Percentiles rank a stretch among this genome's conserved stretches.
Conservation (phyloP, 2,888 invertebrate genomes). For the Apotomis betuletana region DNA sequence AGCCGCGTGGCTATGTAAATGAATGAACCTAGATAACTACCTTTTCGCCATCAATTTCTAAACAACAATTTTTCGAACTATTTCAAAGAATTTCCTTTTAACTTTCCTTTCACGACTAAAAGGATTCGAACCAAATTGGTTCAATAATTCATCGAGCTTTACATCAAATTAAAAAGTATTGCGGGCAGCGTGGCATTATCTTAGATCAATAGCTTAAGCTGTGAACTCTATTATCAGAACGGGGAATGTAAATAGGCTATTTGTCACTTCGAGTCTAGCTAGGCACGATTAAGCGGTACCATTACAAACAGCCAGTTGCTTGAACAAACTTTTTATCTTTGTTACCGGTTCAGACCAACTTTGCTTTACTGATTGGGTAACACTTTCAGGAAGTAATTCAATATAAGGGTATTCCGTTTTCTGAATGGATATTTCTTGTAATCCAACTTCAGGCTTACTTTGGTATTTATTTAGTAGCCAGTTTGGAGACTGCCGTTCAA, state of each 20-base stretch:
- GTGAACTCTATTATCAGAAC: constrained; percentile 57
- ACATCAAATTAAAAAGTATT: constrained; percentile 30
- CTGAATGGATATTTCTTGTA: constrained; percentile 25
- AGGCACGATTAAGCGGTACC: constrained; percentile 57
- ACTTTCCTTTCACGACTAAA: constrained; percentile 33
- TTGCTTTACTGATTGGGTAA: constrained; percentile 41
- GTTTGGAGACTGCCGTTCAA: not conserved
- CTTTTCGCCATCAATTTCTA: constrained; percentile 21
- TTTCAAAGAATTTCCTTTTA: constrained; percentile 14
- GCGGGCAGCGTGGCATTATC: constrained; percentile 43
- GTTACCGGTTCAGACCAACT: constrained; percentile 35
- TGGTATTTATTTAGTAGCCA: not conserved
- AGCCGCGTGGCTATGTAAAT: not conserved
- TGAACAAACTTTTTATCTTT: constrained; percentile 52
- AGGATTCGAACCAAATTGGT: constrained; percentile 29
- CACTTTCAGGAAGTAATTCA: constrained; percentile 29
- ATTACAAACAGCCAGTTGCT: constrained; percentile 50
- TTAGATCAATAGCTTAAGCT: constrained; percentile 50
- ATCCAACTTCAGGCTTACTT: constrained; percentile 3
- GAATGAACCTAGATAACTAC: not conserved
- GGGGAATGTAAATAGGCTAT: constrained; percentile 64
- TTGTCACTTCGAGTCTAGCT: constrained; percentile 59
- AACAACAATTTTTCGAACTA: constrained; percentile 22
- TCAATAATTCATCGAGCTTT: constrained; percentile 21
- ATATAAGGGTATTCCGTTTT: constrained; percentile 11